Evolutionary conservation across 2,888 invertebrate species (phyloP).

Genomic region (Drosophila acutilabella): DNA sequence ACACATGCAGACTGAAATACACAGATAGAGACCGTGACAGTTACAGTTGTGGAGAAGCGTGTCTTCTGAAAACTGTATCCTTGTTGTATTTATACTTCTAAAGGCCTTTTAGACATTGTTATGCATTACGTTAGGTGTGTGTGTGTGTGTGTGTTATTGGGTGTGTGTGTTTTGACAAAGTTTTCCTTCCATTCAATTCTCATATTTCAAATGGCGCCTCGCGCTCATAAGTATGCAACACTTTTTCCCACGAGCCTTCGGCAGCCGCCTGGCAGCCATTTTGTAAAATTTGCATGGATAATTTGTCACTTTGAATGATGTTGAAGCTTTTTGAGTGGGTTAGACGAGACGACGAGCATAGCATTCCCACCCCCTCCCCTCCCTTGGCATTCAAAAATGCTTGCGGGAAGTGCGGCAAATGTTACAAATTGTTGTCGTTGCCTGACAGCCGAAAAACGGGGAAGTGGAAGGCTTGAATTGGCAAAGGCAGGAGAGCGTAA

Average conservation of each 20-base stretch:
- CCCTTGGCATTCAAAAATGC: conserved; percentile 56
- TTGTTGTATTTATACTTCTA: background rate
- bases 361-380: background rate
- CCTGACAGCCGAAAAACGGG: conserved; percentile 23
- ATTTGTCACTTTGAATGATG: conserved; percentile 81
- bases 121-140: conserved; percentile 33
- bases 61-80: conserved; percentile 4
- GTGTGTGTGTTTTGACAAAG: conserved; percentile 61
- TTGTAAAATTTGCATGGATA: conserved; percentile 79
- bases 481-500: conserved; percentile 30
- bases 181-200: conserved; percentile 61
- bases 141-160: conserved; percentile 20
- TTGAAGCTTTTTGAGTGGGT: conserved; percentile 73
- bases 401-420: conserved; percentile 78
- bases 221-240: conserved; percentile 74
- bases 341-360: conserved; percentile 46
- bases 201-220: conserved; percentile 72
- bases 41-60: conserved; percentile 1
- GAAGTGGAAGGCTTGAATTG: background rate
- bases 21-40: conserved; percentile 17
- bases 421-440: conserved; percentile 78
- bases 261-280: conserved; percentile 46
- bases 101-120: conserved; percentile 40
- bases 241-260: conserved; percentile 67
- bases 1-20: conserved; percentile 4